Evolutionary conservation across 2,888 invertebrate genomes (phyloP), one percentile per base, ranked within the genome.

Genomic region (Candidula unifasciata): DNA sequence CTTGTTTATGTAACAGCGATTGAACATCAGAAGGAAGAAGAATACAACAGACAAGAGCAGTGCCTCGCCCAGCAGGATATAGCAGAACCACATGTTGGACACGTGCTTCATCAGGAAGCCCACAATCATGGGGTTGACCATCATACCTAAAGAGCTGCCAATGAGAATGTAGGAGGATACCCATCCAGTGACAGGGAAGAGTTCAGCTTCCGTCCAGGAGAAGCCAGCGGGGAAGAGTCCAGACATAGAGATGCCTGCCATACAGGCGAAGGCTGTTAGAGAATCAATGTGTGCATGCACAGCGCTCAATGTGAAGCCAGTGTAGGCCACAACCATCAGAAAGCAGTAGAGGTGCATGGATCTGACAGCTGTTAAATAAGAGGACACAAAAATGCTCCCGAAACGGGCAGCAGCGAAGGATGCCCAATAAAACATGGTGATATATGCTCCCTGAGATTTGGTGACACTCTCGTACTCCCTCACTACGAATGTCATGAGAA

Each of bases 361-460:
- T 33, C 88, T 89, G 3, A 90, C 89, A 3, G 93, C 92, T 66
- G 88, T 90, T 18, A 94, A 84, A 73, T 90, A 91, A 24, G 90
- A 90, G 0, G 93, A 91, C 30, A 93, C 87, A 79, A 93, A 90
- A n/a, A 94, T 93, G 54, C 92, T 91, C 5, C 91, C 85, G 78
- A 93, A 91, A 16, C 94, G 89, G 5, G 90, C 92, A 3, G 91
- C 88, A 1, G 94, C 93, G 89, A 94, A 94, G 3, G 92, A 89
- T 0, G 93, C 93, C 94, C 94, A 94, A 86, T 93, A 94, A 0
- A 93, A 89, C 6, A 93, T 92, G 1, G 93, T 91, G 2, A 94
- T 85, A 60, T 90, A 89, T 1, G 92, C 90, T 6, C 92, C 93
- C 16, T 88, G 87, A 0, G 89, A 82, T 71, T 92, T 92, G 6